Evolutionary conservation across 1,140 invertebrate species (phyloP), one percentile per base, ranked within the genome.

Genomic region (Drosophila nebulosa): DNA sequence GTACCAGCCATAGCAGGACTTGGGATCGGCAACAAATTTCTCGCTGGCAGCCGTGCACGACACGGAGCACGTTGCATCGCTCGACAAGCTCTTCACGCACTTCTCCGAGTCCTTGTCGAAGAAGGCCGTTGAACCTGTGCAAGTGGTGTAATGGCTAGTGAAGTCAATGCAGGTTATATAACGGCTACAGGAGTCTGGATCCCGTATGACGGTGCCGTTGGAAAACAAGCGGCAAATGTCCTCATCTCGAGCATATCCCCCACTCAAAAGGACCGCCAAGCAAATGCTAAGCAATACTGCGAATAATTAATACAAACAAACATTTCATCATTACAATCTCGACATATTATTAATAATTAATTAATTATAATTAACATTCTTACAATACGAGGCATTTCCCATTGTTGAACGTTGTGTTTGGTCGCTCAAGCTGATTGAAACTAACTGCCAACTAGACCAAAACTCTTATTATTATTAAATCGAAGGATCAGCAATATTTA

Each of bases 1-100:
- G 7, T 83, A 90, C 26, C 78, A 86, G 12, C 83, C 86, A 4
- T 59, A 77, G 39, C 86, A 90, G 10, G 86, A 86, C 52, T 88
- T 83, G 0, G 80, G 86, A 64, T 90, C 86, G 4, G 58, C 53
- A 0, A 83, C 10, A n/a, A 77, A 90, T n/a, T 50, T 27, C 4
- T 3, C 46, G 0, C 39, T 21, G 12, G 52, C 10, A 9, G 60
- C 66, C 9, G 12, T 32, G 50, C 86, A 90, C 5, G 78, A 77
- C 5, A 90, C 51, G 1, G 24, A 16, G 9, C 81, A 72, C n/a
- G 66, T 57, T 16, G 64, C 63, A 14, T 58, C 24, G 16, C 32
- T 63, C 0, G 46, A 4, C 9, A 79, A 51, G 0, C 42, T 55
- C 14, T 76, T 86, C 0, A 77, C 80, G 26, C 86, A 90, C 27